Evolutionary conservation across 2,888 invertebrate species (phyloP), one percentile per base, ranked within the genome.

Genomic region (Standfussiana lucernea): DNA sequence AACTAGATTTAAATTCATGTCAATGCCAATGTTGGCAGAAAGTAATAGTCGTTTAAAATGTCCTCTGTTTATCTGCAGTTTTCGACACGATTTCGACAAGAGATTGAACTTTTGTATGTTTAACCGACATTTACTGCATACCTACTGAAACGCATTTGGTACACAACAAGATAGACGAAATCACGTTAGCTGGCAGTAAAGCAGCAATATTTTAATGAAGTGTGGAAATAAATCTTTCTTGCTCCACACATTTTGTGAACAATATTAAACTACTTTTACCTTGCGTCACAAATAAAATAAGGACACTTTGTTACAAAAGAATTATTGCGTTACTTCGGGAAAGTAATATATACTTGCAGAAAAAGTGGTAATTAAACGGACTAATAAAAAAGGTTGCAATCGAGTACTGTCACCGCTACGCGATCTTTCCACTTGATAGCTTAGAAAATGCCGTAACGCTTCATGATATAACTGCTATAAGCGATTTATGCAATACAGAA

Each of bases 401-500:
- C 40, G 40, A 72, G 37, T 72, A 76, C 67, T 85, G 77, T 78
- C 72, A 75, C 64, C 21, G 47, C 37, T 59, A 69, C n/a, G 70
- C 68, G 72, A 81, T 66, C 61, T 72, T 72, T 88, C 53, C 70
- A 75, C 62, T 68, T 64, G 28, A 79, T 78, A 76, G 71, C 79
- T 83, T 80, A 82, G 82, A 77, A 86, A 86, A 82, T 83, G 74
- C 86, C 86, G 86, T 83, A 88, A 88, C 84, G n/a, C 67, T 81
- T 75, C 77, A 75, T 92, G 90, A 90, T 89, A 89, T 89, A 91
- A 92, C 87, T 42, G 66, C 71, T 70, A 83, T 88, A 88, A 90
- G 88, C 85, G 86, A 86, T 91, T 92, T 91, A 90, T 88, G 90
- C 89, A 93, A 92, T 80, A 75, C 76, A 77, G 74, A 87, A 84